Evolutionary conservation across 2,797 vertebrate genomes (phyloP), one percentile per base, ranked within the genome.

Genomic region (Sylvia borin): DNA sequence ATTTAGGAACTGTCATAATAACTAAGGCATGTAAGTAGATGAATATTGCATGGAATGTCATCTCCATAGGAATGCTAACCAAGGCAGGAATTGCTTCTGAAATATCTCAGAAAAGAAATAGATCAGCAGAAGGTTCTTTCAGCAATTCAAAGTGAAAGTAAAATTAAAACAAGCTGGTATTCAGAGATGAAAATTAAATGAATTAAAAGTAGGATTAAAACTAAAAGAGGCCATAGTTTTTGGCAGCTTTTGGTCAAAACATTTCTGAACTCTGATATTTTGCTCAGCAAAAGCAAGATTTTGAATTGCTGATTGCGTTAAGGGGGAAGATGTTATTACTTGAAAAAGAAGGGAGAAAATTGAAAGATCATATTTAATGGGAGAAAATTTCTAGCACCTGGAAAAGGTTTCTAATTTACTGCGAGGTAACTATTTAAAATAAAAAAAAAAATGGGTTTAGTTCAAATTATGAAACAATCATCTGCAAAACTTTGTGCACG

Each of bases 1-100:
- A 38, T 95, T 91, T 95, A 96, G 74, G 54, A 82, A 58, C 76
- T 84, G 65, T 85, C 48, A 12, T 73, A 93, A 71, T 61, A 93
- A 71, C 72, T 78, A 76, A 96, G 79, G 78, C 79, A 43, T 82
- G 6, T 58, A 62, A 72, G 40, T 86, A 81, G 70, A 82, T 92
- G 53, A 74, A n/a, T 89, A 67, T 81, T 94, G 62, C 8, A 12
- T 54, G 67, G 47, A 75, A 75, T 81, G 32, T 55, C 67, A 85
- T 73, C 40, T 48, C 55, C 66, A 43, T 38, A 76, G 66, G 68
- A 88, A 64, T 66, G 64, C 70, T 73, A 82, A 73, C 40, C 36
- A 51, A 82, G 36, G 79, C 53, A 91, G 64, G 67, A 92, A 76
- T 55, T 60, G 19, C 62, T 90, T 90, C 45, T 82, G 92, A 81